These are phyloP conservation scores for Typhlomys cinereus DNA, from an alignment of 2,113 vertebrate species.

Conservation along the genomic window DNA sequence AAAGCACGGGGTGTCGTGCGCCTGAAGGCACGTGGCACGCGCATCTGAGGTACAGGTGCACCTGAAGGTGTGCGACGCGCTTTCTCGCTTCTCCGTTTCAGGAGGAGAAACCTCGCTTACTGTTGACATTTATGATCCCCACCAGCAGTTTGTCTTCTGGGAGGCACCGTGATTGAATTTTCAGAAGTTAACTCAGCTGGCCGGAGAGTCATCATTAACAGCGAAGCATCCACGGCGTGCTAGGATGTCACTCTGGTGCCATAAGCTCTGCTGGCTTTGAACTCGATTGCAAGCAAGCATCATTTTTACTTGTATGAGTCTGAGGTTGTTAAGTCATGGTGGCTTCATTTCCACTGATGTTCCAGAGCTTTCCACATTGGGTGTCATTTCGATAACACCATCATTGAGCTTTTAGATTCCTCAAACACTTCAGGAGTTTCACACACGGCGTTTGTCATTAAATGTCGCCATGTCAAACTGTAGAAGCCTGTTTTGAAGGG, in stretches of 20 bases:
- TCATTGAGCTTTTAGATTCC: conserved; percentile 80
- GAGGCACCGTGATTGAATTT: conserved; percentile 35
- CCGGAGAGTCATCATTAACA: conserved; percentile 23
- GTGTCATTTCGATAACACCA: conserved; percentile 67
- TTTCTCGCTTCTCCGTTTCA: conserved; percentile 66
- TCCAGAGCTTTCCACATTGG: conserved; percentile 56
- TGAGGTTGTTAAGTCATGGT: conserved; percentile 65
- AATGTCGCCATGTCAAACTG: conserved; percentile 80
- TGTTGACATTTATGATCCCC: conserved; percentile 61
- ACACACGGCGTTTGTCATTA: conserved; percentile 79
- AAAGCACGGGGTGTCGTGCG: too few species aligned
- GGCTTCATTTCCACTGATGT: conserved; percentile 61
- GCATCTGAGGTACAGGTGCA: too few species aligned
- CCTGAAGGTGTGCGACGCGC: conserved; percentile 56
- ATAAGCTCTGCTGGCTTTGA: conserved; percentile 43
- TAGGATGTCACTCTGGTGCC: background rate
- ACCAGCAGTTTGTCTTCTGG: conserved; percentile 53
- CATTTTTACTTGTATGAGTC: conserved; percentile 73
- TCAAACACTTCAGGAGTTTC: conserved; percentile 83
- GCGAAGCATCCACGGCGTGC: conserved; percentile 28
- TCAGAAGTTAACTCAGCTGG: conserved; percentile 48
- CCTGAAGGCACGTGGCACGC: conserved; percentile 68
- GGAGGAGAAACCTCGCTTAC: background rate
- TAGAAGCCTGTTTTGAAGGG: conserved; percentile 70
- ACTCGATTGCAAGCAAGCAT: conserved; percentile 30